Evolutionary conservation across 2,888 invertebrate genomes (phyloP), one percentile per base, ranked within the genome.

Genomic region (Orthosia incerta): DNA sequence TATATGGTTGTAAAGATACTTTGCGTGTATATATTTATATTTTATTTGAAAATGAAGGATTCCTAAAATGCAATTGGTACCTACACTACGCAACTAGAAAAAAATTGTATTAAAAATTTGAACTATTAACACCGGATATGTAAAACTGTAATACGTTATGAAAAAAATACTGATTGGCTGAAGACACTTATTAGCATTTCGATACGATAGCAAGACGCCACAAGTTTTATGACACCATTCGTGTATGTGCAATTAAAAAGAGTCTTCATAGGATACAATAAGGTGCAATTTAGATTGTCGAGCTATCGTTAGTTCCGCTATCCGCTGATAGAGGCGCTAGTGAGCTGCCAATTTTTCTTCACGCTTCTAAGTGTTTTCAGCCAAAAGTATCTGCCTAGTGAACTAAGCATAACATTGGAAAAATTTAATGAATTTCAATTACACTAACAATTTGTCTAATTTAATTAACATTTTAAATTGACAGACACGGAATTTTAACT

Each of bases 401-500:
- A 74, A 67, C 66, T 63, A 63, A 82, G 69, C 69, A 59, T 59
- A 46, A 80, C 16, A 74, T 57, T 15, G 20, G 59, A 66, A 67
- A 75, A 68, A 55, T 61, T n/a, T 69, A 71, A 76, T 80, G 65
- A 71, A 74, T 75, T 75, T 76, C 72, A 76, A 84, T 77, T 76
- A 83, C 79, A 69, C 75, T 84, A 83, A 79, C 74, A 85, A 85
- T 80, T 72, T 81, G 73, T 85, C 86, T 87, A 86, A 80, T 78
- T 74, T 91, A 90, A 91, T 89, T 91, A 90, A 89, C 88, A 61
- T 86, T 88, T 79, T 77, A 91, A 92, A 92, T 92, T 91, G 92
- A 92, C 91, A 86, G 87, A 90, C 86, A 90, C 87, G 82, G 75
- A 88, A 83, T 79, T 84, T 82, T 51, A 79, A 83, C 64, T 39